Conservation (phyloP, 2,797 vertebrate species). For the Ibycter americanus region DNA sequence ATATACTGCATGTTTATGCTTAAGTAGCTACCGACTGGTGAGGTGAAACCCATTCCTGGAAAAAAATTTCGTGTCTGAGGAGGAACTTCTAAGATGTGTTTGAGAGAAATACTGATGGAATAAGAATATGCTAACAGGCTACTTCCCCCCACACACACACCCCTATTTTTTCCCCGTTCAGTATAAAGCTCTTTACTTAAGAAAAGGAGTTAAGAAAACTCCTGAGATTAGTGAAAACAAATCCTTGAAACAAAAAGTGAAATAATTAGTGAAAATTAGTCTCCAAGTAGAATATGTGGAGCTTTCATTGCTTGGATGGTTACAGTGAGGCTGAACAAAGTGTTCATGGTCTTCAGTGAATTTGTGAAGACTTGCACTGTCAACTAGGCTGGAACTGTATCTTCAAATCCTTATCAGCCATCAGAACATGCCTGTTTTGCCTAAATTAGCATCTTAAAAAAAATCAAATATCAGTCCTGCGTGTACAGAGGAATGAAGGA, state of each 20-base stretch:
- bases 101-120: not conserved
- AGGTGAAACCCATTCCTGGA: not conserved
- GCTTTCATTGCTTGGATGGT: not conserved
- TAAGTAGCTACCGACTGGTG: not conserved
- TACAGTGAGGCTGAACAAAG: not conserved
- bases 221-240: not conserved
- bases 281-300: not conserved
- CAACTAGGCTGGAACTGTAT: not conserved
- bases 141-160: too few relatives aligned
- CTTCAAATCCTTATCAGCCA: not conserved
- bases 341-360: not conserved
- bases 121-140: not conserved
- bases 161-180: too few relatives aligned
- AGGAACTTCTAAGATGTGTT: not conserved
- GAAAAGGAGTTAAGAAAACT: not conserved
- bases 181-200: not conserved
- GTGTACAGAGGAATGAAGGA: not conserved
- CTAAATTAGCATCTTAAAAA: not conserved
- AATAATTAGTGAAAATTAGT: not conserved
- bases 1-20: accelerated
- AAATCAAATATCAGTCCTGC: not conserved
- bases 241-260: not conserved
- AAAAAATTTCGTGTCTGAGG: not conserved
- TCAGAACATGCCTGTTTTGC: not conserved
- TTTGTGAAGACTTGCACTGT: not conserved